These are phyloP conservation scores for Gallinago solitaria DNA, from an alignment of 2,797 vertebrate species.

Conservation along the genomic window DNA sequence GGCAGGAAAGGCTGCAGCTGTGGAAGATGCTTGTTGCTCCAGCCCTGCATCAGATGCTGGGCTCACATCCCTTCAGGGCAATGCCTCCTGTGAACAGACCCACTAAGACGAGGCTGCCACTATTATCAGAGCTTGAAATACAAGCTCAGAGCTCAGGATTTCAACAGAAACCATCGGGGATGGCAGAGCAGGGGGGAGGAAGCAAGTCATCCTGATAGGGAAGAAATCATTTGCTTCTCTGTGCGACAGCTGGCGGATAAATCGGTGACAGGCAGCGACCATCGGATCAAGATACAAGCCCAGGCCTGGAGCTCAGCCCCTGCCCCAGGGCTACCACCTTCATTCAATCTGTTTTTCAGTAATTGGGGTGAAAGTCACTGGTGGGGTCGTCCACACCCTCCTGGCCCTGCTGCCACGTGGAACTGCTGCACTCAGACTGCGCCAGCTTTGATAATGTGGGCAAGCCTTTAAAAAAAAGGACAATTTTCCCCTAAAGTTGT, in stretches of 20 bases:
- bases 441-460: accelerated
- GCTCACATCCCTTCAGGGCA: background rate
- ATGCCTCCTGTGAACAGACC: too few species aligned
- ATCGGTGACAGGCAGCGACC: background rate
- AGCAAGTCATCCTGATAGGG: accelerated
- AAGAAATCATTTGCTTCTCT: background rate
- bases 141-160: background rate
- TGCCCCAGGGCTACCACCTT: accelerated
- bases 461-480: background rate
- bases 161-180: accelerated
- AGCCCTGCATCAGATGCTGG: accelerated
- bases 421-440: background rate
- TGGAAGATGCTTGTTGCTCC: background rate
- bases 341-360: background rate
- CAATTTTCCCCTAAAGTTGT: background rate
- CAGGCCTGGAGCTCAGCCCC: background rate
- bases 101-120: accelerated
- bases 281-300: accelerated
- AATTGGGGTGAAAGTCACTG: background rate
- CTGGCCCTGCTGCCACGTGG: background rate
- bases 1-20: too few species aligned
- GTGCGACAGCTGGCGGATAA: background rate
- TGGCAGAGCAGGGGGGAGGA: background rate
- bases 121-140: background rate
- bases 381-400: accelerated